A percentile compares a stretch with the other conserved stretches of the same genome.
phyloP scores from a whole-genome alignment of 2,797 vertebrate species.

The Loriculus beryllinus region DNA sequence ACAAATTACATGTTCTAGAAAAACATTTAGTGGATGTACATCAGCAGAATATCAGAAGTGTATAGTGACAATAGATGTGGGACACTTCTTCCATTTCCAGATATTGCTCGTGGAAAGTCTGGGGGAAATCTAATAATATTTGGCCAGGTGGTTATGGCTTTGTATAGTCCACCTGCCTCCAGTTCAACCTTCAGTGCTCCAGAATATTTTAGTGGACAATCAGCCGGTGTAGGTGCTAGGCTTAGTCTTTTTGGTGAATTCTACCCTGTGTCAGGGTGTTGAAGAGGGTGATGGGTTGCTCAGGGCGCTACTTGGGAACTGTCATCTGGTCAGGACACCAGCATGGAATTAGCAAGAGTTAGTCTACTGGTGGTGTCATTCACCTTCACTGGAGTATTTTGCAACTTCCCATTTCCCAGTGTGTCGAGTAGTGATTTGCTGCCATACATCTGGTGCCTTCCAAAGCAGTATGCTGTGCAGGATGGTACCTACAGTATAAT shows the following conservation, averaged over 20 bases:
- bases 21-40: neutral
- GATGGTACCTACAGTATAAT: neutral
- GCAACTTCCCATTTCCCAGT: neutral
- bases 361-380: neutral
- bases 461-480: neutral
- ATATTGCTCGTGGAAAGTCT: conserved; percentile 73
- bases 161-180: conserved; percentile 45
- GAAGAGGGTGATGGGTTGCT: neutral
- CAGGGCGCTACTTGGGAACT: neutral
- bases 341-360: neutral
- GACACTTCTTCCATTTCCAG: conserved; percentile 13
- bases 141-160: conserved; percentile 69
- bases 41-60: neutral
- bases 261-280: neutral
- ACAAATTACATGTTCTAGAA: neutral
- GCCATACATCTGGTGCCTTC: neutral
- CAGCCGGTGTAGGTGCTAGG: neutral
- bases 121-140: conserved; percentile 70
- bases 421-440: neutral
- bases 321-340: neutral
- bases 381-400: neutral
- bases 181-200: neutral
- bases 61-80: neutral
- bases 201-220: neutral
- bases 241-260: neutral